Percentiles rank a stretch among this genome's conserved stretches.
phyloP scores from a whole-genome alignment of 2,888 invertebrate species.

The Galeopsomyia nigrocyanea region DNA sequence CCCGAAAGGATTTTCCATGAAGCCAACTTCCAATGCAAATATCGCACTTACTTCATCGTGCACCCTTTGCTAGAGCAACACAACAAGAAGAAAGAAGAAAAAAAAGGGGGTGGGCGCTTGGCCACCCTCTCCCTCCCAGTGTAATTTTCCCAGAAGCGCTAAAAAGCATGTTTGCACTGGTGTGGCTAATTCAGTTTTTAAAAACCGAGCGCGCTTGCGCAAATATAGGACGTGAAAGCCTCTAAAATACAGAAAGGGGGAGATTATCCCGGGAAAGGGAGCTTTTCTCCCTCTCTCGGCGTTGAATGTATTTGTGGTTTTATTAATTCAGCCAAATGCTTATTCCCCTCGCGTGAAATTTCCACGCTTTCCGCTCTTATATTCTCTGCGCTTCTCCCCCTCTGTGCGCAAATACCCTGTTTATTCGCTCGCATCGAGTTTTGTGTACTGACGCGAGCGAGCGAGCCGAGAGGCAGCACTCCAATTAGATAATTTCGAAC shows the following conservation, averaged over 20 bases:
- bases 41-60: too few relatives aligned
- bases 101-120: not conserved
- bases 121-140: not conserved
- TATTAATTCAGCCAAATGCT: slow-evolving; percentile 53
- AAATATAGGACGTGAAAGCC: not conserved
- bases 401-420: slow-evolving; percentile 5
- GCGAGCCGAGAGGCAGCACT: too few relatives aligned
- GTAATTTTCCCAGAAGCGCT: too few relatives aligned
- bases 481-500: slow-evolving; percentile 37
- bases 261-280: slow-evolving; percentile 53
- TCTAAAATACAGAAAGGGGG: slow-evolving; percentile 50
- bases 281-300: slow-evolving; percentile 12
- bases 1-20: slow-evolving; percentile 6
- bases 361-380: not conserved
- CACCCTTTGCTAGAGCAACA: too few relatives aligned
- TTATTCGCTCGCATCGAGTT: not conserved
- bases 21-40: slow-evolving; percentile 19
- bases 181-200: slow-evolving; percentile 13
- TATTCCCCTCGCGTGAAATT: slow-evolving; percentile 48
- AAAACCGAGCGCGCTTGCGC: not conserved
- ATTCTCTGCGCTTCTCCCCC: not conserved
- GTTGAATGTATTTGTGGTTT: slow-evolving; percentile 52
- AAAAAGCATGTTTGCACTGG: too few relatives aligned
- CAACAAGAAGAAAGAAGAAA: not conserved
- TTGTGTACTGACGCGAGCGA: too few relatives aligned